Conservation (phyloP, 1,140 invertebrate genomes). For the Mycetomoellerius zeteki region DNA sequence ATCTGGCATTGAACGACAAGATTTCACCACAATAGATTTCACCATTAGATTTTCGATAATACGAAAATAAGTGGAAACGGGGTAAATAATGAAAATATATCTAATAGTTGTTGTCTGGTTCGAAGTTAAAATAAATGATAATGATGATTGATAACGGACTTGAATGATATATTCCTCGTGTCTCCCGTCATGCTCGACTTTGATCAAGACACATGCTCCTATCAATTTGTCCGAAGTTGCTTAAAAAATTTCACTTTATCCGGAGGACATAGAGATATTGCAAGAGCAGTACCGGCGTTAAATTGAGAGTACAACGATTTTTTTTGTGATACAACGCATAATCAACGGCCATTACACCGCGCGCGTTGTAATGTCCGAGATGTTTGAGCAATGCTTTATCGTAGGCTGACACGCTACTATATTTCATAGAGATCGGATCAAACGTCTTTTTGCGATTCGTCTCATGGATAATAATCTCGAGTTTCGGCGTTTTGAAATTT, state of each 20-base stretch:
- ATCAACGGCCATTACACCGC: slow-evolving; percentile 19
- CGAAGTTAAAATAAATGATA: not conserved
- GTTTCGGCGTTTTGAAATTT: not conserved
- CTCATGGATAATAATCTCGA: slow-evolving; percentile 12
- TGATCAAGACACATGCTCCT: slow-evolving; percentile 10
- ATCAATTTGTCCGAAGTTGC: not conserved
- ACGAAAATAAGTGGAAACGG: slow-evolving; percentile 26
- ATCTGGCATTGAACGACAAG: not conserved
- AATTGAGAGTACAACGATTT: slow-evolving; percentile 12
- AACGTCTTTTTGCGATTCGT: not conserved
- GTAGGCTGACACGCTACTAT: slow-evolving; percentile 12
- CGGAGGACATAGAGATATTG: slow-evolving; percentile 16
- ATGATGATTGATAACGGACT: not conserved
- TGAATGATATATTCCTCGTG: slow-evolving; percentile 4
- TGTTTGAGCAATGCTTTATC: slow-evolving; percentile 39
- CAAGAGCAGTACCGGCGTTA: not conserved
- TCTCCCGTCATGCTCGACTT: not conserved
- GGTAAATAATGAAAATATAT: not conserved
- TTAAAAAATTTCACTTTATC: not conserved
- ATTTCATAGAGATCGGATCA: not conserved
- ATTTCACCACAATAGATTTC: slow-evolving; percentile 7
- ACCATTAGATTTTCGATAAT: slow-evolving; percentile 1
- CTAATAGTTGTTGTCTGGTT: too few relatives aligned
- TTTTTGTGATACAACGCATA: slow-evolving; percentile 42
- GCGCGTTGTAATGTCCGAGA: not conserved